Base-by-base conservation (phyloP, 1,140 invertebrate species). In the Ips typographus region DNA sequence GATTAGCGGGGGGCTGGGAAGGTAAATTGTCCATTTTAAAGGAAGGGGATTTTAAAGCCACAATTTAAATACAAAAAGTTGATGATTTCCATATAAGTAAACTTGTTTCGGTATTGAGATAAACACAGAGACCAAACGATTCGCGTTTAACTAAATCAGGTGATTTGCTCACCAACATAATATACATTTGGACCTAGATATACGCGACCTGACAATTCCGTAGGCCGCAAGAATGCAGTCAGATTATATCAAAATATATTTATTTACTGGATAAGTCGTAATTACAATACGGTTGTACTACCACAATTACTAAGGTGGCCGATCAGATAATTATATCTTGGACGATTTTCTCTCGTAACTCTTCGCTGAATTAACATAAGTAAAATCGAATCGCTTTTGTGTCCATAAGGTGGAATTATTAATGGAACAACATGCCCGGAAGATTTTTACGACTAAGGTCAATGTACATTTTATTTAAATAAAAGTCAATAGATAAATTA, bases 221-320 rank as follows among this genome's bases (percentile, higher is more conserved):
- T 65, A 65, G 63, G 63, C 56, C 43, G 63, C 63, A 65, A 56
- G 63, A 65, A 65, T 65, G 63, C 63, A 56, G 52, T 56, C 63
- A 55, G 63, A 65, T 65, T 55, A 42, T 65, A 65, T 65, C 63
- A 44, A 65, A 65, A 65, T 65, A 65, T 65, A 65, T 65, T 65
- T 65, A 65, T 65, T 65, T 65, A 65, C 63, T 65, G 36, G 63
- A 65, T 65, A 65, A 65, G 37, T 52, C 40, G 63, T 65, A 65
- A 65, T 65, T 65, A 65, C 56, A 65, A 65, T 65, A 52, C 61
- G 43, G 61, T 63, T 63, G 52, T 55, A 65, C 63, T 65, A 56
- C 63, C 49, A 52, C 51, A 52, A 63, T 63, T 52, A 63, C 52
- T 63, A 63, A n/a, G 8, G 38, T 61, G 40, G 61, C 8, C 8